Evolutionary conservation across 2,113 vertebrate species (phyloP).

Genomic region (Silurus meridionalis): DNA sequence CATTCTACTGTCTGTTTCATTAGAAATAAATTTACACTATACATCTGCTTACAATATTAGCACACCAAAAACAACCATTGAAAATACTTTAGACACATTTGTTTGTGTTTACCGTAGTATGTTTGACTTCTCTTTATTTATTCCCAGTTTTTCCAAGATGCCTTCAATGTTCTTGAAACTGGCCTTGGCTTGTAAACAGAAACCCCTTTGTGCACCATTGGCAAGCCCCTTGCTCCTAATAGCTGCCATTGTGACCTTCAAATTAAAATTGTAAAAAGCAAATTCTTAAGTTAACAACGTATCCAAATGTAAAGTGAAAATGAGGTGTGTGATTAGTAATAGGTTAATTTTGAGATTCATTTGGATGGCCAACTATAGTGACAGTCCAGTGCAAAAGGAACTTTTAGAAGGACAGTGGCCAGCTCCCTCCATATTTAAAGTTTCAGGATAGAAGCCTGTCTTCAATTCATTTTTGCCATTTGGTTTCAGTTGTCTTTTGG

Average conservation of each 20-base stretch:
- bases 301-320: slow-evolving; percentile 20
- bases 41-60: neutral
- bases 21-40: neutral
- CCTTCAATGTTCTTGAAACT: slow-evolving; percentile 26
- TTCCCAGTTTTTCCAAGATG: slow-evolving; percentile 1
- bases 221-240: slow-evolving; percentile 17
- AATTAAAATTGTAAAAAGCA: slow-evolving; percentile 14
- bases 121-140: slow-evolving; percentile 50
- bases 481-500: slow-evolving; percentile 19
- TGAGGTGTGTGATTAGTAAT: slow-evolving; percentile 37
- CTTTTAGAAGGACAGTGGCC: neutral
- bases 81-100: slow-evolving; percentile 8
- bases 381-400: neutral
- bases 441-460: slow-evolving; percentile 23
- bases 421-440: neutral
- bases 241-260: slow-evolving; percentile 31
- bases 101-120: slow-evolving; percentile 27
- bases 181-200: slow-evolving; percentile 30
- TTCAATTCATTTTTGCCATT: neutral
- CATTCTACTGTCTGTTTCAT: neutral
- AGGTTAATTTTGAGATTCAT: slow-evolving; percentile 21
- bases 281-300: neutral
- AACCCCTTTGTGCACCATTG: slow-evolving; percentile 29
- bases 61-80: slow-evolving; percentile 1
- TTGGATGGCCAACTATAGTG: neutral